Conservation (phyloP, 2,113 vertebrate genomes). For the Falcunculus frontatus region DNA sequence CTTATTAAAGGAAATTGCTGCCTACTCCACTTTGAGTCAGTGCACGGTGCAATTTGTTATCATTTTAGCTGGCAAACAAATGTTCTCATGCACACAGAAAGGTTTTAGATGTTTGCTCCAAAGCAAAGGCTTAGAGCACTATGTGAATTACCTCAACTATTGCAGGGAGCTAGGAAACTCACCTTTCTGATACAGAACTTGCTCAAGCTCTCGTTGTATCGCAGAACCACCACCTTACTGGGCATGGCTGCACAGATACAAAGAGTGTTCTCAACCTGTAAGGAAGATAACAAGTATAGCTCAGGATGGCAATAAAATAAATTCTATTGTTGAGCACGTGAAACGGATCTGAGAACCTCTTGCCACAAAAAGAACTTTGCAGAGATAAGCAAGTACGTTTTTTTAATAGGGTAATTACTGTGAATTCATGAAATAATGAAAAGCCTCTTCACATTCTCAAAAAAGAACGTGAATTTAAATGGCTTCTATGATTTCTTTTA, state of each 20-base stretch:
- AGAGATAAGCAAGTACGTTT: background rate
- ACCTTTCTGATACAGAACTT: constrained; percentile 98
- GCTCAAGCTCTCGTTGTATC: constrained; percentile 94
- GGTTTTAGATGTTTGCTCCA: background rate
- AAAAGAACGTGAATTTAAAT: background rate
- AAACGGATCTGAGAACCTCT: background rate
- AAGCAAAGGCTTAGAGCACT: background rate
- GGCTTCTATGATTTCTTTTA: background rate
- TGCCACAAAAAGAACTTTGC: background rate
- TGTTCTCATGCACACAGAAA: background rate
- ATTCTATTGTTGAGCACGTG: background rate
- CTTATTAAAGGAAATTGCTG: background rate
- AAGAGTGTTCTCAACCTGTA: constrained; percentile 90
- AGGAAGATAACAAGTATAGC: background rate
- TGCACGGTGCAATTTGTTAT: background rate
- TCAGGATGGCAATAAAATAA: background rate
- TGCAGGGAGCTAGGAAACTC: background rate
- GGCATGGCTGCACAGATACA: constrained; percentile 98
- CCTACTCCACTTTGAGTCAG: constrained; percentile 14
- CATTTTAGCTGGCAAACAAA: constrained; percentile 3
- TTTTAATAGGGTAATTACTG: background rate
- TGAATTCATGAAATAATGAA: constrained; percentile 5
- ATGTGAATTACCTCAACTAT: background rate
- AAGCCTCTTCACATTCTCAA: constrained; percentile 15
- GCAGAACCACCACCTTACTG: constrained; percentile 90